Evolutionary conservation across 1,140 invertebrate genomes (phyloP), one percentile per base, ranked within the genome.

Genomic region (Trachymyrmex septentrionalis): DNA sequence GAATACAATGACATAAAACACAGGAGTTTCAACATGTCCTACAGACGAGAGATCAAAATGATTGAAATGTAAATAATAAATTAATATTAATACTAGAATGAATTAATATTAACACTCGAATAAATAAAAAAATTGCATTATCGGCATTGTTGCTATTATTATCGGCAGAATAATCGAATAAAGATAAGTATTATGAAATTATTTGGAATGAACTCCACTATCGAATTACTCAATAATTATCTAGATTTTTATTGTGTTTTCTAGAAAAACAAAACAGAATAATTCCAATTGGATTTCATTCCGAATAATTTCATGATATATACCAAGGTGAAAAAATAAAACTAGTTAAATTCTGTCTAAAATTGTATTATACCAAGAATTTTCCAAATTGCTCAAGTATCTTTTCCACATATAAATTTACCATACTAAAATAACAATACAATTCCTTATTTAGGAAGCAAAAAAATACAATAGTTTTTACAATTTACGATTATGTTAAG

Each of bases 361-460:
- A 80, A 34, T 34, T 80, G 19, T 55, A 80, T 80, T 67, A 80
- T 80, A 80, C 2, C n/a, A 80, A 67, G 61, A 34, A 34, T 50
- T 67, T 67, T 80, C 0, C n/a, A 67, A 80, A 67, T 53, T 16
- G 6, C 3, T 80, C n/a, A 69, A 34, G 4, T 67, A 67, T 67
- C 14, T 78, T n/a, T 80, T 24, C 5, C 50, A 34, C n/a, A 38
- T 80, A 67, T 7, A 80, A 55, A 53, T 53, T 80, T 53, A 67
- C 21, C 71, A 30, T 27, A 6, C 19, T 73, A 55, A 30, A 73
- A 72, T 19, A 30, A 67, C 19, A 38, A 34, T 48, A 67, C 30
- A 66, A 38, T 72, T 72, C 1, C 24, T 71, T 50, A 27, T 7
- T 50, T 24, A 80, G 30, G 10, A 80, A 67, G 63, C 44, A 53